These are phyloP conservation scores for Rhodeus uyekii DNA, from an alignment of 2,797 vertebrate genomes.

Conservation along the genomic window DNA sequence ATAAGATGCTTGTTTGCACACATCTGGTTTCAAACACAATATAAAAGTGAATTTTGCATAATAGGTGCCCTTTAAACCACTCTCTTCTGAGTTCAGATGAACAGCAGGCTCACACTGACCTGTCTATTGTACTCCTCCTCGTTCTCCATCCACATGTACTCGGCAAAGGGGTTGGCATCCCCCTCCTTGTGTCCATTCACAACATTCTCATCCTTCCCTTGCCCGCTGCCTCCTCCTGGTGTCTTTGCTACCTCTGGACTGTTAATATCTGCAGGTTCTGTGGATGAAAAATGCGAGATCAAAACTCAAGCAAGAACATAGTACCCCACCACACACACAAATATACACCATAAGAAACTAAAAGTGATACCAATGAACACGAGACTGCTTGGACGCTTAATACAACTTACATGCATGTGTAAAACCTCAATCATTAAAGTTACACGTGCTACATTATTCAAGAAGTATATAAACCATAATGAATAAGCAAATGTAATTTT, in stretches of 20 bases:
- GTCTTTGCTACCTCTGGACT: slow-evolving; percentile 72
- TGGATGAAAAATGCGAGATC: not conserved
- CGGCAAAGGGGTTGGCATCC: slow-evolving; percentile 81
- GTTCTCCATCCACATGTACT: slow-evolving; percentile 91
- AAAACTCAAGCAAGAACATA: not conserved
- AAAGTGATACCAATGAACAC: not conserved
- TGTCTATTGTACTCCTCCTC: slow-evolving; percentile 86
- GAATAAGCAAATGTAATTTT: not conserved
- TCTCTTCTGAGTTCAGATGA: not conserved
- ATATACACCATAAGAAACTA: too few relatives aligned
- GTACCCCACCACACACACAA: not conserved
- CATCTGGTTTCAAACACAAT: too few relatives aligned
- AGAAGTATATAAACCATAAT: not conserved
- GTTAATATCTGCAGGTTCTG: slow-evolving; percentile 79
- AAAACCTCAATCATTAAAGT: not conserved
- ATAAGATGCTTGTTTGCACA: too few relatives aligned
- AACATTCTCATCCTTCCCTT: slow-evolving; percentile 56
- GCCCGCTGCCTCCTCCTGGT: slow-evolving; percentile 48
- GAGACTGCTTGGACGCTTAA: not conserved
- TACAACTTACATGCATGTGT: not conserved
- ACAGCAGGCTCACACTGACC: slow-evolving; percentile 61
- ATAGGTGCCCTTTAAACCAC: too few relatives aligned
- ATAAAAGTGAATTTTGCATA: too few relatives aligned
- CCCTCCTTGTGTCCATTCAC: slow-evolving; percentile 74
- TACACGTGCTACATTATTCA: not conserved